Conservation (phyloP, 2,113 vertebrate species). For the Dromiciops gliroides region DNA sequence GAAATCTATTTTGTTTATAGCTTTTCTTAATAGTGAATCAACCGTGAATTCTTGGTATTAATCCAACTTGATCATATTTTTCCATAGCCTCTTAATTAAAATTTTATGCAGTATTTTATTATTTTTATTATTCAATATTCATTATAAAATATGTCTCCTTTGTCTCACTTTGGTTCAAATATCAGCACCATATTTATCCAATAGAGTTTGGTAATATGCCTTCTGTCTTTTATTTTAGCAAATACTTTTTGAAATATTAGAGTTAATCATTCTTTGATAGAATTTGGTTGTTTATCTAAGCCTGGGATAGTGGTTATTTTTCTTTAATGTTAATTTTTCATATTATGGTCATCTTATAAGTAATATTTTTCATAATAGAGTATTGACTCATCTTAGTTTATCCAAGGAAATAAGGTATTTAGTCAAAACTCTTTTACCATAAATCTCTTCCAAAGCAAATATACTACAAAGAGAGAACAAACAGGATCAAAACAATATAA, state of each 20-base stretch:
- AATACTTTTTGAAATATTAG: neutral
- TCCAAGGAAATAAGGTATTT: conserved; percentile 69
- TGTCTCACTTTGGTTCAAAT: neutral
- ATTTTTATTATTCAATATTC: too few relatives aligned
- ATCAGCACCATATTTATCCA: neutral
- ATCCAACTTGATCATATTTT: neutral
- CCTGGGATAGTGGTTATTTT: conserved; percentile 14
- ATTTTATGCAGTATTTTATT: neutral
- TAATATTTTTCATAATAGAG: conserved; percentile 65
- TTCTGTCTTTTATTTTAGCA: neutral
- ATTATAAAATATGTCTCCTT: neutral
- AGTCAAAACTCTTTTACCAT: conserved; percentile 64
- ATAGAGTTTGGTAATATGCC: neutral
- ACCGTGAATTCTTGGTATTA: neutral
- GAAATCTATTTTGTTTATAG: neutral
- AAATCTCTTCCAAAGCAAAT: conserved; percentile 71
- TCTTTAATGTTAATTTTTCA: conserved; percentile 59
- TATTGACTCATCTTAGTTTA: conserved; percentile 55
- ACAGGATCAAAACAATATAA: conserved; percentile 63
- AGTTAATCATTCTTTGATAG: conserved; percentile 30
- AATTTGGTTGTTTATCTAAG: conserved; percentile 32
- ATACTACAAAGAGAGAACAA: conserved; percentile 69
- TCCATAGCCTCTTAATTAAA: neutral
- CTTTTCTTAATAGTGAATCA: neutral
- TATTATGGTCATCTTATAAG: conserved; percentile 41